Percentiles rank a stretch among this genome's conserved stretches.
phyloP scores from a whole-genome alignment of 2,113 vertebrate genomes.

The Aythya baeri region DNA sequence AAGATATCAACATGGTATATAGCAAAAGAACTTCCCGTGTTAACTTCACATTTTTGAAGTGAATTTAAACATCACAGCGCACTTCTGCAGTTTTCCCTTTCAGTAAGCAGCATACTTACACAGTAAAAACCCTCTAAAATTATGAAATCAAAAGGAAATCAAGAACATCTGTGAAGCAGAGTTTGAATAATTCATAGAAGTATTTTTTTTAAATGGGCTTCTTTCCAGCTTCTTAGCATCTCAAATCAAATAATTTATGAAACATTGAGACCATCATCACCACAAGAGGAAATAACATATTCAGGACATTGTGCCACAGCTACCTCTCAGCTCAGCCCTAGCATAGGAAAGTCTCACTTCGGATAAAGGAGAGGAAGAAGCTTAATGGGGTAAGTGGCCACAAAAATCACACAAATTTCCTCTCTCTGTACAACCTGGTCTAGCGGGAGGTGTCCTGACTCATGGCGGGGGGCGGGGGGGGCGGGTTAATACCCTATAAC shows the following conservation, averaged over 20 bases:
- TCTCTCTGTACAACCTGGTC: not conserved
- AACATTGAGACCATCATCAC: not conserved
- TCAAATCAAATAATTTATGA: not conserved
- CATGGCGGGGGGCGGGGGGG: too few relatives aligned
- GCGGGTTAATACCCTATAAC: not conserved
- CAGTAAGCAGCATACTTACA: not conserved
- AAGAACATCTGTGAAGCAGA: not conserved
- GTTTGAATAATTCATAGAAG: not conserved
- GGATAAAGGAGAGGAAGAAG: not conserved
- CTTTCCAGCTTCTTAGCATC: not conserved
- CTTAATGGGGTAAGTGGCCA: not conserved
- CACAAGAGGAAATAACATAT: not conserved
- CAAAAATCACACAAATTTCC: not conserved
- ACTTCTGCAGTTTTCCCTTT: not conserved
- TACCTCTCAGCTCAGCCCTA: not conserved
- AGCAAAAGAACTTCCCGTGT: not conserved
- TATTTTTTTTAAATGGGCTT: not conserved
- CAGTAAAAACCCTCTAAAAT: not conserved
- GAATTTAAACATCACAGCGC: not conserved
- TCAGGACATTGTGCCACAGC: not conserved
- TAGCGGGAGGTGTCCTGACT: too few relatives aligned
- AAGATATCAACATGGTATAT: not conserved
- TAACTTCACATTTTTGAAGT: not conserved
- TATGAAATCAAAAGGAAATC: not conserved
- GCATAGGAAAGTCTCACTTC: not conserved